These are phyloP conservation scores for Polyommatus iphigenia DNA, from an alignment of 2,888 invertebrate species.

Conservation along the genomic window DNA sequence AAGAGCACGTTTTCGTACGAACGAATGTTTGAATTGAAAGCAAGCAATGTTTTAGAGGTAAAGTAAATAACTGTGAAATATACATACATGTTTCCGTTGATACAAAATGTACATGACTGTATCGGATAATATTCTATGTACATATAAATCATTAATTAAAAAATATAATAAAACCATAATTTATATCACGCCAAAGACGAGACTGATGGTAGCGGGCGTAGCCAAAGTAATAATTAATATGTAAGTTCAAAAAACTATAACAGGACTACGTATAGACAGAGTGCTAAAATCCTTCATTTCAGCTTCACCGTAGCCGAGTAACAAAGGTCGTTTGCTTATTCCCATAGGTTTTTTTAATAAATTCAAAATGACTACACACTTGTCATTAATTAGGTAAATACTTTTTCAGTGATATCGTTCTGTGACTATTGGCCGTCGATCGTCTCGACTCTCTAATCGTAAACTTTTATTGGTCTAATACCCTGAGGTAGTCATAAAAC, in stretches of 20 bases:
- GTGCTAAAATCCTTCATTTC: background rate
- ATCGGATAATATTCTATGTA: no score
- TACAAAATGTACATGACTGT: background rate
- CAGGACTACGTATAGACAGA: no score
- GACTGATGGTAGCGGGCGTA: no score
- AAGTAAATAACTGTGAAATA: background rate
- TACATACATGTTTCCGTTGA: background rate
- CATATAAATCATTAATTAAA: no score
- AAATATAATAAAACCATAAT: no score
- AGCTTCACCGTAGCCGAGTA: background rate
- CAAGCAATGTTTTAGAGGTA: background rate
- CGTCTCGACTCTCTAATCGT: background rate
- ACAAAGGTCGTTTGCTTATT: no score
- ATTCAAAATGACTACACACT: background rate
- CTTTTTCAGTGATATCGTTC: no score
- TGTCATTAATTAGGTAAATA: background rate
- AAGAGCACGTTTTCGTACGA: background rate
- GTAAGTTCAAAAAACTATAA: no score
- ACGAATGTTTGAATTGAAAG: constrained; percentile 3
- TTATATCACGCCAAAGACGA: background rate
- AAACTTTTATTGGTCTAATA: background rate
- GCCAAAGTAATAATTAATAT: no score
- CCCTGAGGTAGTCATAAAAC: background rate
- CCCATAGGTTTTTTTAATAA: background rate
- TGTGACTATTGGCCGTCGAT: background rate